Percentiles rank a stretch among this genome's conserved stretches.
These are phyloP conservation scores for Phortica variegata DNA, from an alignment of 1,140 invertebrate species.

Conservation along the genomic window DNA sequence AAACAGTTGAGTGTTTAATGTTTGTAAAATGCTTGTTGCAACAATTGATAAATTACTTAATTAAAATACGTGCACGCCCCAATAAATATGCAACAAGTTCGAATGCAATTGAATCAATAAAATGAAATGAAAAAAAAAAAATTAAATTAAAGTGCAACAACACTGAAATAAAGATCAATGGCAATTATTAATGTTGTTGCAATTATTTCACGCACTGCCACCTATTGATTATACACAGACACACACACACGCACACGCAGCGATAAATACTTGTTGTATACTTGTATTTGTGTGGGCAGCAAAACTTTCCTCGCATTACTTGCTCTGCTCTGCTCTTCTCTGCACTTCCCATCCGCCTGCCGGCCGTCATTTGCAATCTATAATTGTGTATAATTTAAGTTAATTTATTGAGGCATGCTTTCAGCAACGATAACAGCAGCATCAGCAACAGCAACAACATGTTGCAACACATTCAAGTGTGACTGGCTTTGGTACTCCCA, in stretches of 20 bases:
- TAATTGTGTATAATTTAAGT: conserved; percentile 53
- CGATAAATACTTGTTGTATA: conserved; percentile 12
- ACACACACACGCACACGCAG: conserved; percentile 6
- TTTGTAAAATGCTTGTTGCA: background rate
- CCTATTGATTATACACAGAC: no score
- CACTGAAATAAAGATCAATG: background rate
- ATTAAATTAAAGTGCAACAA: conserved; percentile 26
- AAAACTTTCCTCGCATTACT: no score
- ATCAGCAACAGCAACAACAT: conserved; percentile 47
- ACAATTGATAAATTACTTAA: conserved; percentile 46
- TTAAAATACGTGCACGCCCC: conserved; percentile 50
- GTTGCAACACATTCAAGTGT: no score
- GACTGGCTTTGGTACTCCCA: no score
- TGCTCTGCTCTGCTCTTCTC: no score
- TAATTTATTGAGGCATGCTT: conserved; percentile 52
- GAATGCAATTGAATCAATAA: conserved; percentile 17
- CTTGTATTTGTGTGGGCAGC: no score
- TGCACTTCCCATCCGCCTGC: no score
- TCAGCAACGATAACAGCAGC: conserved; percentile 35
- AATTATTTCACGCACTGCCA: no score
- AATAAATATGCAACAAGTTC: conserved; percentile 51
- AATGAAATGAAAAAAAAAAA: background rate
- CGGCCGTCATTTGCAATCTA: no score
- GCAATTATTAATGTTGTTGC: no score
- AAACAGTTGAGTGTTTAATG: background rate